These are phyloP conservation scores for Glaucomys volans DNA, from an alignment of 2,113 vertebrate species.

Conservation along the genomic window DNA sequence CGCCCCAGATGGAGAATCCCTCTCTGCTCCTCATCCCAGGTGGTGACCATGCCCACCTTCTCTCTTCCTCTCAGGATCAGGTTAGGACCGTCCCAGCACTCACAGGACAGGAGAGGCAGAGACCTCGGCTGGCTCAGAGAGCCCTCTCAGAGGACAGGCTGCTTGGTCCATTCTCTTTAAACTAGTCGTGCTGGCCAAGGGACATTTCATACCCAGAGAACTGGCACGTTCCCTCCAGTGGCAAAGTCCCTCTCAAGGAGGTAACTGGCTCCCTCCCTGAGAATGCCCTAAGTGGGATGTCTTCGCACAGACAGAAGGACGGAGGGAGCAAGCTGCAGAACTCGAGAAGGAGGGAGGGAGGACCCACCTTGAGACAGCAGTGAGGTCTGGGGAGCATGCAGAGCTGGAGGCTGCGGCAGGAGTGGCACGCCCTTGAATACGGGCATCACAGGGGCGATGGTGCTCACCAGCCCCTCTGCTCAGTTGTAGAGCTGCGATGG, in stretches of 20 bases:
- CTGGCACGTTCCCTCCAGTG: no score
- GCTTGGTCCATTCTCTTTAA: background rate
- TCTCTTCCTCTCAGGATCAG: rapidly evolving
- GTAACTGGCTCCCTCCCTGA: background rate
- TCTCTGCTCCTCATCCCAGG: rapidly evolving
- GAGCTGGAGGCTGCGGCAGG: background rate
- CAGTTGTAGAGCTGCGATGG: background rate
- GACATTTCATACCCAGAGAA: background rate
- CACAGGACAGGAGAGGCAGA: background rate
- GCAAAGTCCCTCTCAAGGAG: background rate
- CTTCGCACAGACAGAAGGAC: background rate
- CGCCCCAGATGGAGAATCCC: rapidly evolving
- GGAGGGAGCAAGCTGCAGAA: background rate
- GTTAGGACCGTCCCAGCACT: background rate
- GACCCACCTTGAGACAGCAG: background rate
- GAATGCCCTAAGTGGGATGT: background rate
- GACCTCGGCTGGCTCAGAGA: rapidly evolving
- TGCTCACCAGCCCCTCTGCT: background rate
- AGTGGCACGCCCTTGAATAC: rapidly evolving
- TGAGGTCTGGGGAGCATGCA: no score
- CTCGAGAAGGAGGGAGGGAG: background rate
- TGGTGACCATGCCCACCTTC: rapidly evolving
- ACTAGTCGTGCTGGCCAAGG: background rate
- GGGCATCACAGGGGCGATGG: no score
- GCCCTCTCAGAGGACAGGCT: background rate